phyloP scores from a whole-genome alignment of 2,797 vertebrate genomes.

The Poecilia velifera region DNA sequence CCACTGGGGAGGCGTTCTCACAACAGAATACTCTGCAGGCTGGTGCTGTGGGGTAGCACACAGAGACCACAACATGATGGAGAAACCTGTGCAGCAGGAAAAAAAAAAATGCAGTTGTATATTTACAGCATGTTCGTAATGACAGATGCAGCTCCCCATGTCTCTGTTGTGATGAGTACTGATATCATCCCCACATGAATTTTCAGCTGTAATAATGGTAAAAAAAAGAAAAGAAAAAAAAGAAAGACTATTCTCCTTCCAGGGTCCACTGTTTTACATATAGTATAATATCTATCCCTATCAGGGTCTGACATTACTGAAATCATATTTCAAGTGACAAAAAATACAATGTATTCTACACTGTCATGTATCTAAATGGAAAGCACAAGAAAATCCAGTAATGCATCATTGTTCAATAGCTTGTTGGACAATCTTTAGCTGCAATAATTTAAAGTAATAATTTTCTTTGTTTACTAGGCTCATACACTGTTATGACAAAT shows the following conservation, averaged over 20 bases:
- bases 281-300: neutral
- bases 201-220: neutral
- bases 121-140: constrained; percentile 4
- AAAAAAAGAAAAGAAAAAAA: neutral
- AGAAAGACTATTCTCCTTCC: neutral
- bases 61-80: neutral
- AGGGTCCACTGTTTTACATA: neutral
- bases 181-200: neutral
- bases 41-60: constrained; percentile 4
- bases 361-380: neutral
- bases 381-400: neutral
- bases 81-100: neutral
- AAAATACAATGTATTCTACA: neutral
- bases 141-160: neutral
- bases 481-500: neutral
- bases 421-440: neutral
- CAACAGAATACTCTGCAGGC: constrained; percentile 8
- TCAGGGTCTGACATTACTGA: neutral
- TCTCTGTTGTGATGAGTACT: neutral
- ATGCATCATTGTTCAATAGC: neutral
- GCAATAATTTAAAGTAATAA: neutral
- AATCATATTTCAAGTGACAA: neutral
- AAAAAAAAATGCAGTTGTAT: neutral
- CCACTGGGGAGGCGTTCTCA: neutral
- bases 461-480: neutral